Evolutionary conservation across 1,140 invertebrate genomes (phyloP), one percentile per base, ranked within the genome.

Genomic region (Papilio glaucus): DNA sequence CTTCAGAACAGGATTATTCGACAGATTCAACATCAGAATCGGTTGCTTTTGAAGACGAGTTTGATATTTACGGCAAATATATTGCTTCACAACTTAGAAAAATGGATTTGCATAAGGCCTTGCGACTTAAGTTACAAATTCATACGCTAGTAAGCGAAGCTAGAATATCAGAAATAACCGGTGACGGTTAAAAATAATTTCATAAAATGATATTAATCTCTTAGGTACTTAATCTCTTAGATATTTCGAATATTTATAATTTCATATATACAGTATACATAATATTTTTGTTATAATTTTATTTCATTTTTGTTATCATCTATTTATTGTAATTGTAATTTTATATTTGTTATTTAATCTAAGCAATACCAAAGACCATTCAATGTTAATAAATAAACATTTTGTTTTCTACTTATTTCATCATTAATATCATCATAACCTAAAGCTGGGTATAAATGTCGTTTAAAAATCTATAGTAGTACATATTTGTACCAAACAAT

Each of bases 51-150:
- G 85, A 90, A 45, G 86, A 88, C 80, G 86, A 88, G 72, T 88
- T 90, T 85, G 88, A 90, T 79, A 86, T 90, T 42, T 90, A 87
- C 29, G 88, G 87, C 8, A 90, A 88, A 74, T 90, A 79, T 69
- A 87, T 90, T 69, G 88, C 88, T 3, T 72, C 83, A 26, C 88
- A 90, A 68, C 61, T 90, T 21, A 80, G 85, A 73, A 80, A 81
- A 69, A 87, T 90, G 85, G 78, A 87, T 21, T 68, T 86, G 18
- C 79, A 83, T 12, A 86, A 81, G 71, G 85, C 88, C 26, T 72
- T 90, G 38, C 74, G 79, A 12, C 72, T 90, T 0, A 84, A 90
- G 62, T 74, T 90, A 60, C 80, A 86, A 74, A 90, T 90, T 75
- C 85, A 90, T 53, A 86, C 76, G 63, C 75, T 90, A 13, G 77